Evolutionary conservation across 1,140 invertebrate species (phyloP).

Genomic region (Wasmannia auropunctata): DNA sequence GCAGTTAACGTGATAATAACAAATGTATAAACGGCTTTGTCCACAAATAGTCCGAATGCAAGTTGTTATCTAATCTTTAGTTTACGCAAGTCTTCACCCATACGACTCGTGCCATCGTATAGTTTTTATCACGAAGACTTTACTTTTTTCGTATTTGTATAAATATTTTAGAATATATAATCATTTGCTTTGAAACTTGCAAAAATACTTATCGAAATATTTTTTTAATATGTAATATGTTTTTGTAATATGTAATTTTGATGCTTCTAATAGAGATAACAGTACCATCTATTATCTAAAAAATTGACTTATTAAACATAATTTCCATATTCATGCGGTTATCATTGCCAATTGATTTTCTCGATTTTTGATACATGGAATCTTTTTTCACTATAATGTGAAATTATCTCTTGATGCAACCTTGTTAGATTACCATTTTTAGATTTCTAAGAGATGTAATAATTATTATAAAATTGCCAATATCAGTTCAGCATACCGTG

Average conservation of each 20-base stretch:
- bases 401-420: not conserved
- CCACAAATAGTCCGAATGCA: conserved; percentile 10
- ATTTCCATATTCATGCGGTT: not conserved
- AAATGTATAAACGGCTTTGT: conserved; percentile 10
- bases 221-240: no score
- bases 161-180: not conserved
- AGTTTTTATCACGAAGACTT: conserved; percentile 13
- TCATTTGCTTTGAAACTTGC: not conserved
- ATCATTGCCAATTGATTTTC: not conserved
- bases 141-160: not conserved
- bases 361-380: not conserved
- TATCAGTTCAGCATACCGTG: not conserved
- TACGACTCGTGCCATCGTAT: not conserved
- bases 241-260: not conserved
- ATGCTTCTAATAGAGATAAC: not conserved
- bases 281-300: not conserved
- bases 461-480: conserved; percentile 15
- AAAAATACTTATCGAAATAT: not conserved
- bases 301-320: not conserved
- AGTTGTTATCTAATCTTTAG: conserved; percentile 42
- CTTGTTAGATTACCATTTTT: not conserved
- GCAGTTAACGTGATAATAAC: conserved; percentile 20
- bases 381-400: not conserved
- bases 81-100: conserved; percentile 34
- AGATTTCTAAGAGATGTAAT: not conserved